Evolutionary conservation across 2,113 vertebrate genomes (phyloP), one percentile per base, ranked within the genome.

Genomic region (Sinocyclocheilus rhinocerous): DNA sequence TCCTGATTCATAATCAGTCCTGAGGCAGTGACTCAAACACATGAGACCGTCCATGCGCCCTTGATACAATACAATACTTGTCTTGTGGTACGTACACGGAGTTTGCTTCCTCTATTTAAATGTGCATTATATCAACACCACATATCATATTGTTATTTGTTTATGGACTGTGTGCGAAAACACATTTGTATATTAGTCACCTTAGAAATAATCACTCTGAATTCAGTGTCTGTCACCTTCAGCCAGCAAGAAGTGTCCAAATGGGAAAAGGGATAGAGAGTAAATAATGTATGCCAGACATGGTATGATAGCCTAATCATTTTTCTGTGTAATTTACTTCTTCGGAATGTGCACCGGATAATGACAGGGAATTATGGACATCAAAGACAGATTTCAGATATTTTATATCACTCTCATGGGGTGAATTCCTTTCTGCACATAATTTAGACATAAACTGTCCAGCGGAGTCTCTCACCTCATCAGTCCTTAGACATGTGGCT

Each of bases 401-500:
- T 36, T 69, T 48, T 10, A 67, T 70, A 57, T 57, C 50, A 57
- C 45, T 24, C 48, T 69, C 80, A 52, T 52, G 82, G 67, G 69
- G 1, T 73, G 50, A 84, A 84, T 84, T 73, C 33, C 82, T 6
- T 4, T 73, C 50, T 81, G 63, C 76, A 55, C 13, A 77, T 50
- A 57, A 81, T 75, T 73, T n/a, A 77, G 79, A 81, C 39, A 63
- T 9, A 26, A 48, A 86, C 79, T 81, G 85, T 84, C 83, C 33
- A 33, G 81, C 1, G 8, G 61, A 55, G 50, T n/a, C n/a, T 84
- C 52, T 55, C 48, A 73, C 63, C 55, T 33, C 18, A 24, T 75
- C 24, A 59, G 67, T 50, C 69, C 33, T 75, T 59, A 22, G 22
- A 57, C 78, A 59, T 70, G 83, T 76, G 65, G 26, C 12, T 59